Percentiles rank a stretch among this genome's conserved stretches.
phyloP scores from a whole-genome alignment of 2,797 vertebrate species.

The Aeoliscus strigatus region DNA sequence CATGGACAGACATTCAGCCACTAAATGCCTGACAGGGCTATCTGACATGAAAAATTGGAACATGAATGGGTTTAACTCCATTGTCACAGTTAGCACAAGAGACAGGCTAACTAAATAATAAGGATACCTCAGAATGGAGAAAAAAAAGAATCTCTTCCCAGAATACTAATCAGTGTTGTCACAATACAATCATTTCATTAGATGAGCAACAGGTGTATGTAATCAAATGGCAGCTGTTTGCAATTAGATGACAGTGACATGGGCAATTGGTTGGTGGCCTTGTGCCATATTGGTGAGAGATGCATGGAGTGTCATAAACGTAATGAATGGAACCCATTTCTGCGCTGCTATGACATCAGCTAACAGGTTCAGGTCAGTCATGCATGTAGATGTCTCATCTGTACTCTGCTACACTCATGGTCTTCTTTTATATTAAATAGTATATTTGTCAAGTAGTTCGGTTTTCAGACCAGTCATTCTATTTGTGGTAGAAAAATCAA shows the following conservation, averaged over 20 bases:
- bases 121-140: constrained; percentile 3
- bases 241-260: constrained; percentile 41
- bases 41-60: constrained; percentile 57
- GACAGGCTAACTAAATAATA: constrained; percentile 31
- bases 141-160: neutral
- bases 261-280: constrained; percentile 17
- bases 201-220: constrained; percentile 45
- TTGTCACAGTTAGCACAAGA: constrained; percentile 26
- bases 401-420: neutral
- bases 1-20: constrained; percentile 36
- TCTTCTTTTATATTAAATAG: no score
- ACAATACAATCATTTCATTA: constrained; percentile 21
- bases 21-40: constrained; percentile 55
- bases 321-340: constrained; percentile 26
- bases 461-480: neutral
- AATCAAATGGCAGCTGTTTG: constrained; percentile 53
- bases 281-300: constrained; percentile 22
- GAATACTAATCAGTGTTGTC: constrained; percentile 32
- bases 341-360: constrained; percentile 1
- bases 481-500: no score
- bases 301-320: constrained; percentile 32
- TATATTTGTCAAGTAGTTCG: no score
- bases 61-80: constrained; percentile 42
- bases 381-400: constrained; percentile 1
- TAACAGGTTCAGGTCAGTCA: constrained; percentile 17